Base-by-base conservation (phyloP, 2,113 vertebrate genomes). In the Oenanthe melanoleuca region DNA sequence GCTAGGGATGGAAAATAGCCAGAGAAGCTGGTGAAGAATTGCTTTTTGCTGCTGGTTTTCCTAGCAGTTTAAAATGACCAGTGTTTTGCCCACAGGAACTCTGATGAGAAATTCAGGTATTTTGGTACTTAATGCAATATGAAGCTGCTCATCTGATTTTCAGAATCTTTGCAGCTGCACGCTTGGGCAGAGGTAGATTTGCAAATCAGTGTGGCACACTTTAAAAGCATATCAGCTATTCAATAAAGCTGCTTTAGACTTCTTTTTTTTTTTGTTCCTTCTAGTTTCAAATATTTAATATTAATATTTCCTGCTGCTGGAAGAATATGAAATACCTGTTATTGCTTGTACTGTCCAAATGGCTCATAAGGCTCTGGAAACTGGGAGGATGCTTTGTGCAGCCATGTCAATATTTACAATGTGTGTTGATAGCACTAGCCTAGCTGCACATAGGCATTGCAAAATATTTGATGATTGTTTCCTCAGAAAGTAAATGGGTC, bases 331-430 rank as follows among this genome's bases (percentile, higher is more conserved):
- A 69, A 31, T 47, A 37, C 5, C 12, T 42, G 22, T 66, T 80
- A 61, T 2, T 72, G 10, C 5, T 38, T 34, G 8, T 67, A 3
- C 14, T 52, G 22, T 31, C 45, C 0, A 0, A 65, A 12, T 21
- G 31, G 16, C 8, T 89, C 9, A 2, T 37, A 38, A 69, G 12
- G 45, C 47, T 67, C 21, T 91, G 60, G 34, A 42, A 53, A 31
- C 0, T 14, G 29, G 21, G 56, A 34, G 18, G 23, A 3, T 44
- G 37, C 15, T 72, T 81, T 81, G 40, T 56, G 71, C 59, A 80
- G 28, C 49, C 17, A 29, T 49, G 53, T 80, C 74, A n/a, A 3
- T 82, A n/a, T 69, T 86, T 82, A 14, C 16, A 63, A 42, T 19
- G 11, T 33, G 12, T 50, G 14, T 24, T 61, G 69, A n/a, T 66